Evolutionary conservation across 1,140 invertebrate genomes (phyloP).

Genomic region (Macrosteles quadrilineatus): DNA sequence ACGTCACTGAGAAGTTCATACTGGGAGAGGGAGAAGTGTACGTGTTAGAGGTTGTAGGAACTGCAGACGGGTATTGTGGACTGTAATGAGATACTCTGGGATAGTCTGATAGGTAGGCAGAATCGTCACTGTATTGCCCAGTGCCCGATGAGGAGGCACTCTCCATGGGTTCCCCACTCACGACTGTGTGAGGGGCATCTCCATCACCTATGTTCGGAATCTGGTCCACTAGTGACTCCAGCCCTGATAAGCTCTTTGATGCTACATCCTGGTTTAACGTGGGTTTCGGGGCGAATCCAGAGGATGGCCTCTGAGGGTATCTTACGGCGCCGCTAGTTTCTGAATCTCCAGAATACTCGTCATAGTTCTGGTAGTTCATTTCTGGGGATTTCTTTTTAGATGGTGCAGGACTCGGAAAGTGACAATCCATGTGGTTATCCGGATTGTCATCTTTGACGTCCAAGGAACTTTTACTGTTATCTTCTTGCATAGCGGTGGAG

Average conservation of each 20-base stretch:
- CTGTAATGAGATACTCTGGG: slow-evolving; percentile 39
- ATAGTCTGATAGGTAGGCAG: slow-evolving; percentile 45
- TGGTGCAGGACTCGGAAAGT: slow-evolving; percentile 55
- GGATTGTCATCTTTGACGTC: slow-evolving; percentile 36
- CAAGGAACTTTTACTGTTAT: slow-evolving; percentile 47
- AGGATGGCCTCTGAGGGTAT: slow-evolving; percentile 41
- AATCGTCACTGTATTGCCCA: slow-evolving; percentile 43
- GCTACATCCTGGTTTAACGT: slow-evolving; percentile 67
- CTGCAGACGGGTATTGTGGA: slow-evolving; percentile 39
- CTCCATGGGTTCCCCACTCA: slow-evolving; percentile 34
- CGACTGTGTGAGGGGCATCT: slow-evolving; percentile 46
- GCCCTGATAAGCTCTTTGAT: slow-evolving; percentile 82
- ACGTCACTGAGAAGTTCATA: slow-evolving; percentile 51
- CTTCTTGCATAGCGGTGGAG: slow-evolving; percentile 61
- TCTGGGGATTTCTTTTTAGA: slow-evolving; percentile 40
- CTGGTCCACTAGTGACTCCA: slow-evolving; percentile 88
- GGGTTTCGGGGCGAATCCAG: slow-evolving; percentile 37
- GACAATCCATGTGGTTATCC: slow-evolving; percentile 51
- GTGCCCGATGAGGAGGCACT: slow-evolving; percentile 26
- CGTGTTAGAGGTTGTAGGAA: slow-evolving; percentile 42
- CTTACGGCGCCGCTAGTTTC: slow-evolving; percentile 40
- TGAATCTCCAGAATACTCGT: slow-evolving; percentile 44
- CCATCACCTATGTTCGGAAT: slow-evolving; percentile 83
- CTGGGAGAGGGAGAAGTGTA: slow-evolving; percentile 42
- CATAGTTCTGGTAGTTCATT: slow-evolving; percentile 45